Evolutionary conservation across 2,888 invertebrate genomes (phyloP).

Genomic region (Tipula confusa): DNA sequence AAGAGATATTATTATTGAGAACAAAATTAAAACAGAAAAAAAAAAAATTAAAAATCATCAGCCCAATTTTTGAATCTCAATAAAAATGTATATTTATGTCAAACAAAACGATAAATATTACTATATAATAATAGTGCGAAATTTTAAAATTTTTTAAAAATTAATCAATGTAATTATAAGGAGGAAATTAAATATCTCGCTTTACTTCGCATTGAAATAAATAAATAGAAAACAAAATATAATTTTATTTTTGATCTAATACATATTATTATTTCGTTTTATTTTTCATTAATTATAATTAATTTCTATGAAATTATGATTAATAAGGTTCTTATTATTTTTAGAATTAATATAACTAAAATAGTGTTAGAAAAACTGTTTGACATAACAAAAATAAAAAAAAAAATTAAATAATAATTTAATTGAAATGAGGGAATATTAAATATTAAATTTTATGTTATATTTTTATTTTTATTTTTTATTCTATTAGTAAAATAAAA

Average conservation of each 20-base stretch:
- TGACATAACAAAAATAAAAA: constrained; percentile 13
- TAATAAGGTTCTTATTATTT: neutral
- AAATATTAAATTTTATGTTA: too few relatives aligned
- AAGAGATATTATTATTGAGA: neutral
- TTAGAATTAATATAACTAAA: neutral
- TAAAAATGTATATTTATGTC: neutral
- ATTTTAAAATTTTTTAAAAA: too few relatives aligned
- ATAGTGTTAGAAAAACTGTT: neutral
- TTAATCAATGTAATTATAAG: neutral
- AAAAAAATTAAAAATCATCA: neutral
- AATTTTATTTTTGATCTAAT: neutral
- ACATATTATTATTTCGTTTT: neutral
- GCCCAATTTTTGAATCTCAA: neutral
- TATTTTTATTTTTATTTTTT: neutral
- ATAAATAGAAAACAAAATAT: neutral
- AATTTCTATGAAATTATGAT: constrained; percentile 29
- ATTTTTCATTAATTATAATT: constrained; percentile 26
- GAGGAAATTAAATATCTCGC: neutral
- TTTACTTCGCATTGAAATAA: neutral
- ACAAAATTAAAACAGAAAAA: neutral
- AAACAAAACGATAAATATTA: too few relatives aligned
- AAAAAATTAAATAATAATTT: too few relatives aligned
- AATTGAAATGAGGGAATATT: neutral
- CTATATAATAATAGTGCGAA: too few relatives aligned
- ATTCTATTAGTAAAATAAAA: neutral